Conservation (phyloP, 2,113 vertebrate species). For the human region DNA sequence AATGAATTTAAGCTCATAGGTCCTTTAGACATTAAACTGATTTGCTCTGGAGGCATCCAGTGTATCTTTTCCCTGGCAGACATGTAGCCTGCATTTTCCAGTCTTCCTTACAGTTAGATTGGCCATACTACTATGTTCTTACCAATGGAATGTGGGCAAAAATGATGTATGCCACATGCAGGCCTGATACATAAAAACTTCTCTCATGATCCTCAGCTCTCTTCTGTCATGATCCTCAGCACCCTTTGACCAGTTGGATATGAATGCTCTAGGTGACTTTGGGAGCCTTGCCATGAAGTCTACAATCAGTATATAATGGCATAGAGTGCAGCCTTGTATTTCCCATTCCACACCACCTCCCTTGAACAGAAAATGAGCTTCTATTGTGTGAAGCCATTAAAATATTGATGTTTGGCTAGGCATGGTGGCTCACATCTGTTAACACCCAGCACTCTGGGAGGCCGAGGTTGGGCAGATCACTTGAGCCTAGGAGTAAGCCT, state of each 20-base stretch:
- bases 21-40: background rate
- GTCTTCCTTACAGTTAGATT: background rate
- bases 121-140: background rate
- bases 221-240: background rate
- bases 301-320: background rate
- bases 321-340: background rate
- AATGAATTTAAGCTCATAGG: background rate
- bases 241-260: background rate
- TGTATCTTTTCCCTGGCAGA: background rate
- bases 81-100: background rate
- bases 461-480: too few relatives aligned
- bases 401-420: background rate
- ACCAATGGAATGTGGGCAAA: background rate
- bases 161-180: background rate
- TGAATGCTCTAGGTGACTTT: background rate
- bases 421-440: rapidly evolving
- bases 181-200: background rate
- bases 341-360: background rate
- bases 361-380: background rate
- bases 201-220: background rate
- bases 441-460: too few relatives aligned
- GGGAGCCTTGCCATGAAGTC: background rate
- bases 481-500: too few relatives aligned
- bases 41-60: background rate
- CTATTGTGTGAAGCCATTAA: background rate